Evolutionary conservation across 1,140 invertebrate genomes (phyloP).

Genomic region (Drosophila grimshawi): DNA sequence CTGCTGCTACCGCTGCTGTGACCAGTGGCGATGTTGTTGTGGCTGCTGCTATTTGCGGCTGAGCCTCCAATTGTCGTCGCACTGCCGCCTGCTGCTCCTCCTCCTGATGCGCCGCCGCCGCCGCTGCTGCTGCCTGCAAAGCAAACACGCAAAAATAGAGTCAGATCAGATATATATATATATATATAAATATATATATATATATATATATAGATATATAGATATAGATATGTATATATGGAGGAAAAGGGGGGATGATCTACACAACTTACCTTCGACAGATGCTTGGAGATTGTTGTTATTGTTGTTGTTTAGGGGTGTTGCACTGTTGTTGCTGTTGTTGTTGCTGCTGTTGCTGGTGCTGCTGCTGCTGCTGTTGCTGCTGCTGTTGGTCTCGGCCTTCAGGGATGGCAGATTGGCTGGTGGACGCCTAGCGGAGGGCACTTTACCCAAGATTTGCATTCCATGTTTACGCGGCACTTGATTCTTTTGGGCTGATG

Average conservation of each 20-base stretch:
- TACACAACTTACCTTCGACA: slow-evolving; percentile 72
- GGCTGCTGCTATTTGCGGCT: slow-evolving; percentile 49
- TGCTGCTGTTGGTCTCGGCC: slow-evolving; percentile 92
- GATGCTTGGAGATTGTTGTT: slow-evolving; percentile 74
- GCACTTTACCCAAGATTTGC: slow-evolving; percentile 99
- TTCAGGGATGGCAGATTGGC: slow-evolving; percentile 98
- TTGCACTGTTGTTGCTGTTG: not conserved
- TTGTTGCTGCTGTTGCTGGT: slow-evolving; percentile 46
- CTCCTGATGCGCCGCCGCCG: slow-evolving; percentile 34
- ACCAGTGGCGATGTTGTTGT: slow-evolving; percentile 24
- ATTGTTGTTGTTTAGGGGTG: slow-evolving; percentile 1
- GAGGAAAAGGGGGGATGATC: not conserved
- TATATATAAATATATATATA: too few relatives aligned
- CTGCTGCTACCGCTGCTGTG: slow-evolving; percentile 35
- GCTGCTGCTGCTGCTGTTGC: slow-evolving; percentile 68
- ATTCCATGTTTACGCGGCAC: slow-evolving; percentile 98
- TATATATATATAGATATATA: too few relatives aligned
- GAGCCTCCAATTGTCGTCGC: slow-evolving; percentile 24
- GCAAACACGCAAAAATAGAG: not conserved
- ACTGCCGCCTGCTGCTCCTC: slow-evolving; percentile 42
- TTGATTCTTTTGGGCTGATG: slow-evolving; percentile 94
- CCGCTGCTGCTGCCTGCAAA: slow-evolving; percentile 46
- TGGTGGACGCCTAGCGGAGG: slow-evolving; percentile 96
- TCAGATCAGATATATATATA: not conserved
- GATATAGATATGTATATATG: too few relatives aligned